Percentiles rank a stretch among this genome's conserved stretches.
Evolutionary conservation across 2,888 invertebrate genomes (phyloP).

Genomic region (Sinopyrophorus schimmeli): DNA sequence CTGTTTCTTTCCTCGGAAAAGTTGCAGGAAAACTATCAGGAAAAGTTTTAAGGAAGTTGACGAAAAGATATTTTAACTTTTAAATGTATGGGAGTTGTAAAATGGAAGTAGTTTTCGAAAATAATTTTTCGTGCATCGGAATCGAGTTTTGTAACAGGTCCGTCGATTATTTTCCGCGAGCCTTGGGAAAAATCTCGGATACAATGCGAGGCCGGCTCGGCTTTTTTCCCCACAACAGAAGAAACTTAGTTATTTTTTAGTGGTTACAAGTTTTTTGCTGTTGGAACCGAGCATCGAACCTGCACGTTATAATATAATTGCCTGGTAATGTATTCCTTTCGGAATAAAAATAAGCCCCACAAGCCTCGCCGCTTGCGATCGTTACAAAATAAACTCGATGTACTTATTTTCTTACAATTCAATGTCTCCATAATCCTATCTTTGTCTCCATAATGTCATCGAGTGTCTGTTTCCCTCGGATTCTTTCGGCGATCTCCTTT

Average conservation of each 20-base stretch:
- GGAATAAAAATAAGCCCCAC: constrained; percentile 47
- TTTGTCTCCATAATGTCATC: constrained; percentile 30
- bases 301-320: constrained; percentile 42
- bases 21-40: too few relatives aligned
- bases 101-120: constrained; percentile 41
- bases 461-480: constrained; percentile 43
- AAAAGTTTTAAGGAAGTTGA: too few relatives aligned
- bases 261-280: constrained; percentile 27
- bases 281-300: constrained; percentile 39
- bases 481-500: constrained; percentile 45
- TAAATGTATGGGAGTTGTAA: constrained; percentile 44
- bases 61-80: constrained; percentile 39
- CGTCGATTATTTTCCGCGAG: constrained; percentile 14
- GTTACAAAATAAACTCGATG: constrained; percentile 48
- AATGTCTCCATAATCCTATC: constrained; percentile 41
- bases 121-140: constrained; percentile 29
- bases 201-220: constrained; percentile 10
- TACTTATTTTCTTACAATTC: constrained; percentile 49
- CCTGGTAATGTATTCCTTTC: constrained; percentile 44
- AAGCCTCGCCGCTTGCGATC: constrained; percentile 42
- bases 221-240: constrained; percentile 12
- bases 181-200: constrained; percentile 16
- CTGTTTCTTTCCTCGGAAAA: too few relatives aligned
- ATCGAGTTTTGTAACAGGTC: constrained; percentile 13
- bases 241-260: constrained; percentile 25